phyloP scores from a whole-genome alignment of 2,113 vertebrate species.

The Ranitomeya variabilis region DNA sequence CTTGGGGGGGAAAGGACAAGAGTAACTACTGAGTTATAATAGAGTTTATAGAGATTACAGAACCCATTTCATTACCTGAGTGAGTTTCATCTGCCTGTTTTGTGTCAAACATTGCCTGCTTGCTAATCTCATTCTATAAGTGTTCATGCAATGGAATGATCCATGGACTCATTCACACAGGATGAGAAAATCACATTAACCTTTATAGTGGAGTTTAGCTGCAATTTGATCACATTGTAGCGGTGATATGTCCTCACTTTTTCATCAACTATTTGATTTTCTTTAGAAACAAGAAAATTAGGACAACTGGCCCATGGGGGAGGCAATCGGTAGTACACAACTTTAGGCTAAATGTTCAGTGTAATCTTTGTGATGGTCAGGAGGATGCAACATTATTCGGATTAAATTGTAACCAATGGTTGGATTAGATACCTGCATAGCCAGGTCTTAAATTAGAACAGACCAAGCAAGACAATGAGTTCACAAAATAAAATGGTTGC shows the following conservation, averaged over 20 bases:
- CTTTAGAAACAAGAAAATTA: neutral
- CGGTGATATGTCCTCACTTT: neutral
- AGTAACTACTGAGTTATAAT: slow-evolving; percentile 52
- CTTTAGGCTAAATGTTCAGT: neutral
- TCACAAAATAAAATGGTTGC: neutral
- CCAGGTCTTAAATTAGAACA: neutral
- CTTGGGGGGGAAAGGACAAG: slow-evolving; percentile 40
- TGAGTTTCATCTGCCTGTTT: slow-evolving; percentile 47
- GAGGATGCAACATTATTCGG: neutral
- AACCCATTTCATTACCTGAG: slow-evolving; percentile 50
- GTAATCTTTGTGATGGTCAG: neutral
- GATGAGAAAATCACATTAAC: slow-evolving; percentile 45
- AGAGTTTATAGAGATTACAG: slow-evolving; percentile 50
- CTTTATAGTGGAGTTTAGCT: slow-evolving; percentile 34
- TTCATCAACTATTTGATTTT: neutral
- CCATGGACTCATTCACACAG: slow-evolving; percentile 22
- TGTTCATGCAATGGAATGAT: slow-evolving; percentile 43
- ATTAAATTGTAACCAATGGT: neutral
- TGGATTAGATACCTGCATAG: neutral
- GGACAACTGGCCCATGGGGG: neutral
- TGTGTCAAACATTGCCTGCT: slow-evolving; percentile 46
- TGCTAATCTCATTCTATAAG: slow-evolving; percentile 48
- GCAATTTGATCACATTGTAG: slow-evolving; percentile 20
- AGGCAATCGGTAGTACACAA: neutral
- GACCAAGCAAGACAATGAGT: neutral